A percentile compares a stretch with the other conserved stretches of the same genome.
Conservation (phyloP, 35 echinoderm and acorn worm genomes). For the Apostichopus japonicus region DNA sequence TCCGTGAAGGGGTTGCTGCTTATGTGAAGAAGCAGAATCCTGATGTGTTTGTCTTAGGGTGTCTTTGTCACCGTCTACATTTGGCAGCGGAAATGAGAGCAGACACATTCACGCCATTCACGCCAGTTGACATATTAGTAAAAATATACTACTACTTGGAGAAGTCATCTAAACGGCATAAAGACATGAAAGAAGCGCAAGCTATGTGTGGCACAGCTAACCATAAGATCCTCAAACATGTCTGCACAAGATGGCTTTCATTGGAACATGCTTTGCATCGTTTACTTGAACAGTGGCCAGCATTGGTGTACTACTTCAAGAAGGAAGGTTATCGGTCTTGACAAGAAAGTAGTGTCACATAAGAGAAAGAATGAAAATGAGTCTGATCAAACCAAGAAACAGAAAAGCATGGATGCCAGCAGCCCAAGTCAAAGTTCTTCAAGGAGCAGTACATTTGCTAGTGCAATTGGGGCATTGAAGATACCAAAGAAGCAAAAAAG, state of each 20-base stretch:
- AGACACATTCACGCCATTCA: neutral
- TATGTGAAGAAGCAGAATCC: conserved; percentile 52
- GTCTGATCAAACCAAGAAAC: conserved; percentile 6
- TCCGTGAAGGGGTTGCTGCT: conserved; percentile 55
- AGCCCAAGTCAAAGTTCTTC: neutral
- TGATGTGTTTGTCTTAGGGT: neutral
- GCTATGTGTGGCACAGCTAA: neutral
- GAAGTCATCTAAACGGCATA: neutral
- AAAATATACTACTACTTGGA: neutral
- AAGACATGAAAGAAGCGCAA: neutral
- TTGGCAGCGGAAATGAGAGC: neutral
- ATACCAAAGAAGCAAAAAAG: conserved; percentile 6
- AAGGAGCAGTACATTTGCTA: conserved; percentile 3
- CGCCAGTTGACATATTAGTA: neutral
- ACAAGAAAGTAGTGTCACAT: neutral
- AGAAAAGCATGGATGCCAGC: neutral
- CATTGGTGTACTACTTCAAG: neutral
- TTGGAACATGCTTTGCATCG: neutral
- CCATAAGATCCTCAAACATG: neutral
- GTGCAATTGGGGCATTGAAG: neutral
- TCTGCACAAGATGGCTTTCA: conserved; percentile 38
- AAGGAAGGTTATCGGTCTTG: neutral
- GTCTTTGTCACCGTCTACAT: conserved; percentile 3
- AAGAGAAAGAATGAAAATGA: conserved; percentile 6
- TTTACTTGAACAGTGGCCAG: conserved; percentile 55